Evolutionary conservation across 2,888 invertebrate genomes (phyloP).

Genomic region (Tetragonula carbonaria): DNA sequence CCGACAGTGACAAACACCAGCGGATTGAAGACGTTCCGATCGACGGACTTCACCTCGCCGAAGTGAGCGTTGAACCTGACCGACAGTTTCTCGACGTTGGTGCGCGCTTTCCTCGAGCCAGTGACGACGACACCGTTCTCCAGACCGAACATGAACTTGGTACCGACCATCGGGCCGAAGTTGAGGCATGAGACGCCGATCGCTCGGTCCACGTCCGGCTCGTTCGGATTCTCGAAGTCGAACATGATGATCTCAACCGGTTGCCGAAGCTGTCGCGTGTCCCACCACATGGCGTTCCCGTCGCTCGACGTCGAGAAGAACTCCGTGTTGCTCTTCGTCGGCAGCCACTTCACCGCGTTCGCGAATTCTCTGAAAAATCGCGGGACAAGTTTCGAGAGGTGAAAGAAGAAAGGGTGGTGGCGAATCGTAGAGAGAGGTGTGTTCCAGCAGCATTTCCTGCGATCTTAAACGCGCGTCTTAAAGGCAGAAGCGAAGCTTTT

Average conservation of each 20-base stretch:
- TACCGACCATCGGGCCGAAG: constrained; percentile 92
- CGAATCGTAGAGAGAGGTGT: too few relatives aligned
- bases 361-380: constrained; percentile 70
- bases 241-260: constrained; percentile 89
- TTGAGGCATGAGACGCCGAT: constrained; percentile 91
- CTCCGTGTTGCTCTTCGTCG: constrained; percentile 96
- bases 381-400: too few relatives aligned
- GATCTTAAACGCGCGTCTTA: neutral
- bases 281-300: constrained; percentile 95
- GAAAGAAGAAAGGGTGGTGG: too few relatives aligned
- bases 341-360: constrained; percentile 91
- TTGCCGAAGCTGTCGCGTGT: constrained; percentile 89
- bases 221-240: constrained; percentile 88
- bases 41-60: constrained; percentile 94
- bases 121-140: constrained; percentile 88
- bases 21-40: constrained; percentile 95
- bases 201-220: constrained; percentile 86
- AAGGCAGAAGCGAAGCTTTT: neutral
- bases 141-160: constrained; percentile 90
- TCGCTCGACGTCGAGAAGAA: constrained; percentile 97
- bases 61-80: constrained; percentile 85
- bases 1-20: constrained; percentile 97
- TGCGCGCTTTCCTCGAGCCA: constrained; percentile 89
- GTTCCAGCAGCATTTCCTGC: neutral
- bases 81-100: constrained; percentile 91